A percentile compares a stretch with the other conserved stretches of the same genome.
Evolutionary conservation across 1,140 invertebrate species (phyloP).

Genomic region (Lepidurus arcticus): DNA sequence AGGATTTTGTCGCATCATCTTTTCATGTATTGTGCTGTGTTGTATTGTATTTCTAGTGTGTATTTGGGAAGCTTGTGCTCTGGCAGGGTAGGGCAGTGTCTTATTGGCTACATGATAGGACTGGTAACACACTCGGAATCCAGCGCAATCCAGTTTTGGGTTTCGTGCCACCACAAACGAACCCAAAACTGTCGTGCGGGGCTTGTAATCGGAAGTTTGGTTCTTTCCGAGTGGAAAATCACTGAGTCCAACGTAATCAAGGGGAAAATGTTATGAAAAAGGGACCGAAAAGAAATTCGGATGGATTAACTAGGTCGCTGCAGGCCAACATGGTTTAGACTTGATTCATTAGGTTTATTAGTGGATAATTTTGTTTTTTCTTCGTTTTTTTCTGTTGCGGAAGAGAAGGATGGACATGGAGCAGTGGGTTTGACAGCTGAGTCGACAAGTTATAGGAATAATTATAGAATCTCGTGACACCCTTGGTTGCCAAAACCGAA

Average conservation of each 20-base stretch:
- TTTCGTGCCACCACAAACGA: background rate
- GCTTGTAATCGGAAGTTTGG: background rate
- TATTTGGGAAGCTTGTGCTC: no score
- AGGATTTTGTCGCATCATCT: no score
- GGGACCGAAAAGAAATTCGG: no score
- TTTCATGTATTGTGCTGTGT: no score
- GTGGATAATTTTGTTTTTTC: background rate
- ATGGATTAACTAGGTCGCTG: no score
- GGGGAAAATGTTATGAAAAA: no score
- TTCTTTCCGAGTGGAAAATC: no score
- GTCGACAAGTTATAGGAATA: background rate
- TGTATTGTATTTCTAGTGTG: no score
- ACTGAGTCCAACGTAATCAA: no score
- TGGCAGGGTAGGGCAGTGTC: no score
- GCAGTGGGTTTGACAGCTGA: background rate
- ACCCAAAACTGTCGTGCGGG: background rate
- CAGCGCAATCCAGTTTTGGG: slow-evolving; percentile 4
- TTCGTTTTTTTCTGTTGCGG: no score
- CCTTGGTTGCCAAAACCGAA: background rate
- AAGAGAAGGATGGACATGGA: background rate
- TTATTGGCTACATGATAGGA: background rate
- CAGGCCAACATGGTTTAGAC: background rate
- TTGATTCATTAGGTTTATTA: background rate
- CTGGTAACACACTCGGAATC: background rate
- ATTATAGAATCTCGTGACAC: slow-evolving; percentile 16